Percentiles rank a stretch among this genome's conserved stretches.
Conservation (phyloP, 1,140 invertebrate genomes). For the Carposina sasakii region DNA sequence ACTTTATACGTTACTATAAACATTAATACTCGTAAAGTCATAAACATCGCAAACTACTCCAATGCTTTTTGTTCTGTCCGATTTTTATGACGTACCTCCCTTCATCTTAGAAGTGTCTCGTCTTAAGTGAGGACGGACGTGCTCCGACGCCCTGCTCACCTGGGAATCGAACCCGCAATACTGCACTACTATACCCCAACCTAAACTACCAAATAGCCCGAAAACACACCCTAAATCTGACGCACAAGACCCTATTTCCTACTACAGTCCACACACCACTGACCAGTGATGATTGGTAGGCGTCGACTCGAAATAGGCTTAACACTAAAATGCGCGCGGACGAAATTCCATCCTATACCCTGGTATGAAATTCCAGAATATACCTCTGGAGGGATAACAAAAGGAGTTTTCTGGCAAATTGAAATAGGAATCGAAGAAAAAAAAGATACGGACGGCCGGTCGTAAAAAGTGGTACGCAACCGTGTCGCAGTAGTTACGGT, state of each 20-base stretch:
- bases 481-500: conserved; percentile 57
- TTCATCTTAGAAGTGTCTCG: conserved; percentile 61
- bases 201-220: conserved; percentile 11
- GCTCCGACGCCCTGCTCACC: conserved; percentile 55
- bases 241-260: conserved; percentile 20
- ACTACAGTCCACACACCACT: conserved; percentile 13
- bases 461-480: conserved; percentile 58
- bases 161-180: conserved; percentile 68
- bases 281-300: conserved; percentile 60
- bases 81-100: conserved; percentile 69
- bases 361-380: neutral
- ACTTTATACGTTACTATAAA: no score
- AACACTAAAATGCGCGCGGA: conserved; percentile 17
- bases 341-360: conserved; percentile 28
- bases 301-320: conserved; percentile 26
- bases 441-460: conserved; percentile 32
- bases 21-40: no score
- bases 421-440: conserved; percentile 50
- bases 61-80: conserved; percentile 44
- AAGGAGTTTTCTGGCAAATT: conserved; percentile 55
- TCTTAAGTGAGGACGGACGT: conserved; percentile 65
- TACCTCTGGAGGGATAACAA: conserved; percentile 10
- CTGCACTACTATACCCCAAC: conserved; percentile 55
- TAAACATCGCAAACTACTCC: conserved; percentile 29
- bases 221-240: conserved; percentile 2